Conservation (phyloP, 2,797 vertebrate genomes). For the Falco biarmicus region DNA sequence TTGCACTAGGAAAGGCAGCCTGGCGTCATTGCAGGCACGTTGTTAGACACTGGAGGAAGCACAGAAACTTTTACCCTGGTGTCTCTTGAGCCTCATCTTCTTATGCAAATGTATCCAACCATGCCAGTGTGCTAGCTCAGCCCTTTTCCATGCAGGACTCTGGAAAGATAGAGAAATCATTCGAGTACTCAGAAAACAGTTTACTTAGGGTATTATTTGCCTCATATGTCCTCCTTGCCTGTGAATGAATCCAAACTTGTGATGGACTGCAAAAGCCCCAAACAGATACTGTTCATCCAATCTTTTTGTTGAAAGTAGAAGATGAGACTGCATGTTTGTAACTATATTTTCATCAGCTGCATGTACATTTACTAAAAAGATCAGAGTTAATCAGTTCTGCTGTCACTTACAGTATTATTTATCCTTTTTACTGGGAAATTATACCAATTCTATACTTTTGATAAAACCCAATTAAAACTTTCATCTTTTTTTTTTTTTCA, state of each 20-base stretch:
- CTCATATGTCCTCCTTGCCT: background rate
- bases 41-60: background rate
- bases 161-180: background rate
- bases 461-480: background rate
- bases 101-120: background rate
- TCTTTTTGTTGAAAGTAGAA: background rate
- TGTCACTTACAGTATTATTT: background rate
- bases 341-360: background rate
- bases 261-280: background rate
- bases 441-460: background rate
- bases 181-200: background rate
- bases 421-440: background rate
- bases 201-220: background rate
- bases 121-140: background rate
- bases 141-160: background rate
- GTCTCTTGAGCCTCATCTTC: background rate
- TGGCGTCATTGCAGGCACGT: background rate
- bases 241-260: background rate
- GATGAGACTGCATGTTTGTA: rapidly evolving
- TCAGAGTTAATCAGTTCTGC: background rate
- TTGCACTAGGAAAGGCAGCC: background rate
- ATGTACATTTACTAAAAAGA: background rate
- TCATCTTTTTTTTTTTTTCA: too few species aligned
- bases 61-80: background rate
- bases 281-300: background rate